Percentiles rank a stretch among this genome's conserved stretches.
These are phyloP conservation scores for Delphinapterus leucas DNA, from an alignment of 2,113 vertebrate genomes.

Conservation along the genomic window DNA sequence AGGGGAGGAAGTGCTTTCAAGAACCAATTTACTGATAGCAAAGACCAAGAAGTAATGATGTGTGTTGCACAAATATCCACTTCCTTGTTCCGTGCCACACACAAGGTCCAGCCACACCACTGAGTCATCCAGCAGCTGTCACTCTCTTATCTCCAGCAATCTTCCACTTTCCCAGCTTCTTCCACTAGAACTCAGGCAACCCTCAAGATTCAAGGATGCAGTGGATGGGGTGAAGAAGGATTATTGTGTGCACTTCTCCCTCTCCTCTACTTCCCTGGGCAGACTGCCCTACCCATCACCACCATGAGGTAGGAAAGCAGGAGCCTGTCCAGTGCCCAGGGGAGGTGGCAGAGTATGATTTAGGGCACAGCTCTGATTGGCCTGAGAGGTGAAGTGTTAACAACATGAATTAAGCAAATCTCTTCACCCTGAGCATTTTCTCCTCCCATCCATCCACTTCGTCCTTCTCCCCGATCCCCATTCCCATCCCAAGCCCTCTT, in stretches of 20 bases:
- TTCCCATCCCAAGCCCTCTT: not conserved
- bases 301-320: not conserved
- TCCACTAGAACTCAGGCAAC: not conserved
- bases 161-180: not conserved
- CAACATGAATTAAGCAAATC: not conserved
- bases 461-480: not conserved
- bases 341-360: not conserved
- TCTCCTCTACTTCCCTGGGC: not conserved
- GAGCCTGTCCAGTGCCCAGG: not conserved
- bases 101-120: not conserved
- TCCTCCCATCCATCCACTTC: not conserved
- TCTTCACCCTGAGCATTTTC: not conserved
- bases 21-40: not conserved
- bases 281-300: not conserved
- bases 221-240: not conserved
- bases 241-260: not conserved
- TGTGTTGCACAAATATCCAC: not conserved
- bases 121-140: not conserved
- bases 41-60: not conserved
- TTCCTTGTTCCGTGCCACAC: not conserved
- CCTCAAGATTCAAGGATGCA: not conserved
- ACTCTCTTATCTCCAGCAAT: not conserved
- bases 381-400: not conserved
- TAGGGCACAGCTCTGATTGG: not conserved
- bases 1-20: not conserved